Conservation (phyloP, 2,888 invertebrate species). For the Stenoptilia bipunctidactyla region DNA sequence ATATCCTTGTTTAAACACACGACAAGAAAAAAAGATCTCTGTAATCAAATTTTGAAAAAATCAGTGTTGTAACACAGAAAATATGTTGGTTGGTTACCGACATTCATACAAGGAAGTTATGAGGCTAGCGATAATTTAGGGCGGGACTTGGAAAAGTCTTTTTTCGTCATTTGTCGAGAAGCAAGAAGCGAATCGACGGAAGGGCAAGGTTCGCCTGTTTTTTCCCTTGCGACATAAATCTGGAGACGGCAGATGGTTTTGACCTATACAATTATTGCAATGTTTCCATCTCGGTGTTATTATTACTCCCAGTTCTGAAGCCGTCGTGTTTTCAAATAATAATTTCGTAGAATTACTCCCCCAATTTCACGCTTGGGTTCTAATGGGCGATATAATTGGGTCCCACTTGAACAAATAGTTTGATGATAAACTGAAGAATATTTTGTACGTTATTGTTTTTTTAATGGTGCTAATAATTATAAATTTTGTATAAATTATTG, state of each 20-base stretch:
- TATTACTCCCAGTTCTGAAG: conserved; percentile 36
- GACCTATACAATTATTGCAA: conserved; percentile 60
- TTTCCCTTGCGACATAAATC: conserved; percentile 60
- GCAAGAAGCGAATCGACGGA: conserved; percentile 35
- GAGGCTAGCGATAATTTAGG: conserved; percentile 11
- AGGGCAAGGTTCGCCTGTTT: conserved; percentile 26
- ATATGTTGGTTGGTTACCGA: background rate
- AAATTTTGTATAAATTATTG: no score
- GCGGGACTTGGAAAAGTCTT: conserved; percentile 40
- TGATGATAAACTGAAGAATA: background rate
- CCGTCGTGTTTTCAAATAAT: conserved; percentile 1
- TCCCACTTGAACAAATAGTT: background rate
- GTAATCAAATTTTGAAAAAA: no score
- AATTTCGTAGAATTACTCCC: background rate
- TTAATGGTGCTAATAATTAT: no score
- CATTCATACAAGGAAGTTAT: background rate
- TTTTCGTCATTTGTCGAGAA: conserved; percentile 40
- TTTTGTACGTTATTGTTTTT: no score
- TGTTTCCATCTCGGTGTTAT: conserved; percentile 55
- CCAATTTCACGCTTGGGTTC: background rate
- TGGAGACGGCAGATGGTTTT: conserved; percentile 54
- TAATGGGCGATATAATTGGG: background rate
- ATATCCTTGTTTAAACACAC: no score
- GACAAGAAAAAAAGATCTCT: no score
- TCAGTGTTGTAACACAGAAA: no score